Evolutionary conservation across 2,888 invertebrate genomes (phyloP), one percentile per base, ranked within the genome.

Genomic region (Caenorhabditis plicata): DNA sequence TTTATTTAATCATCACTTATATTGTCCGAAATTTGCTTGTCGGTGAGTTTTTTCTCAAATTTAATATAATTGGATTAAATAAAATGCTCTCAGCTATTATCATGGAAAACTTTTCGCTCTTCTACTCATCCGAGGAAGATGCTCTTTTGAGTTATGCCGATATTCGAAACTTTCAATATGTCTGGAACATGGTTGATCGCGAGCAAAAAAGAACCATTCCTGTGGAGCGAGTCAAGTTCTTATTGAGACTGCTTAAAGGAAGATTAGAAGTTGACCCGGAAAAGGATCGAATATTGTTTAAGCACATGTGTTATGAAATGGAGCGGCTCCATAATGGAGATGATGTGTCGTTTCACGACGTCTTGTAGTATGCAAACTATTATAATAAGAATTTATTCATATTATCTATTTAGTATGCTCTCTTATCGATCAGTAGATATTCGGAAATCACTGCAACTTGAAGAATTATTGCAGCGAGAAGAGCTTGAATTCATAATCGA

Each of bases 91-190:
- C n/a, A n/a, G 98, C 98, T 87, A 98, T 99, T 84, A 99, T 99
- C 84, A 99, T 99, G 96, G 98, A 99, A 86, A 99, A 99, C 86
- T 99, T 99, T 85, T 95, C 96, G 0, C 84, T 99, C 73, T 99
- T 99, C 82, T 99, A 99, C 82, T 98, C 98, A 0, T 98, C 96
- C 81, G 98, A 99, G 85, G 98, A 99, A 84, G 98, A 99, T 82
- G 98, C 98, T 0, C 83, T 99, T 50, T 85, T 99, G 20, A 95
- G 95, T 5, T 98, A 99, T 81, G 95, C 94, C 1, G 98, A 98
- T 81, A 98, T 99, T 68, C 86, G 98, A 69, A 96, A 98, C 83
- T 99, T 98, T 81, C 96, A 98, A 84, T 94, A 94, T 80, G 96
- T 96, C 0, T 99, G 98, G 98, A 98, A 98, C 81, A 87, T 95